Conservation (phyloP, 2,113 vertebrate species). For the Gymnarchus niloticus region DNA sequence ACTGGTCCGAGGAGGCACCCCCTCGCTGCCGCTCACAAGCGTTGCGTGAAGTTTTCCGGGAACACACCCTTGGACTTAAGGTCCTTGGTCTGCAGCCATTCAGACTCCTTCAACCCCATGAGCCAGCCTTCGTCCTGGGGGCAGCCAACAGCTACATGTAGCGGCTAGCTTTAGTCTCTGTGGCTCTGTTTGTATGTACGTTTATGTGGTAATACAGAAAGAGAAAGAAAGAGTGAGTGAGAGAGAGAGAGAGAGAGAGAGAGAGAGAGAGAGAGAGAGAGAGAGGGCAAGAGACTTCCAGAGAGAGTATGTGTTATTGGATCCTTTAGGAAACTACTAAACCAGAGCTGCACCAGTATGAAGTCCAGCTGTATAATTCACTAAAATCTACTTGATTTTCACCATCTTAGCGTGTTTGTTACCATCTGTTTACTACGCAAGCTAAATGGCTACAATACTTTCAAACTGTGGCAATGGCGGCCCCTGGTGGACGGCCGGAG, state of each 20-base stretch:
- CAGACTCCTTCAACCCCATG: slow-evolving; percentile 82
- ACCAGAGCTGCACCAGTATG: no score
- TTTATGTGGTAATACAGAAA: background rate
- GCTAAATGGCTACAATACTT: background rate
- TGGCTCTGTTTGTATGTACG: background rate
- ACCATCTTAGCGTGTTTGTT: background rate
- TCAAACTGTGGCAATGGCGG: background rate
- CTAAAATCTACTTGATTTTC: background rate
- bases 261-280: background rate
- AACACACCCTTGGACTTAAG: slow-evolving; percentile 83
- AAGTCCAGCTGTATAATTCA: no score
- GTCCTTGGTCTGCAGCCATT: slow-evolving; percentile 83
- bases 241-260: background rate
- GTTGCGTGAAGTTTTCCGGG: slow-evolving; percentile 94
- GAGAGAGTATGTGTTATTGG: background rate
- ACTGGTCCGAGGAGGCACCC: background rate
- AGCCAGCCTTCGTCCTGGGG: slow-evolving; percentile 93
- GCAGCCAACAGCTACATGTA: background rate
- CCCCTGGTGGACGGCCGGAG: background rate
- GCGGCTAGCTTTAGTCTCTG: background rate
- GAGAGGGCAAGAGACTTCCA: background rate
- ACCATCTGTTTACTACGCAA: background rate
- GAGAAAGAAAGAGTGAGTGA: background rate
- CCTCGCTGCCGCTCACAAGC: slow-evolving; percentile 63
- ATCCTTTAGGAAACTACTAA: no score